Evolutionary conservation across 2,113 vertebrate genomes (phyloP).

Genomic region (Motacilla tschutschensis): DNA sequence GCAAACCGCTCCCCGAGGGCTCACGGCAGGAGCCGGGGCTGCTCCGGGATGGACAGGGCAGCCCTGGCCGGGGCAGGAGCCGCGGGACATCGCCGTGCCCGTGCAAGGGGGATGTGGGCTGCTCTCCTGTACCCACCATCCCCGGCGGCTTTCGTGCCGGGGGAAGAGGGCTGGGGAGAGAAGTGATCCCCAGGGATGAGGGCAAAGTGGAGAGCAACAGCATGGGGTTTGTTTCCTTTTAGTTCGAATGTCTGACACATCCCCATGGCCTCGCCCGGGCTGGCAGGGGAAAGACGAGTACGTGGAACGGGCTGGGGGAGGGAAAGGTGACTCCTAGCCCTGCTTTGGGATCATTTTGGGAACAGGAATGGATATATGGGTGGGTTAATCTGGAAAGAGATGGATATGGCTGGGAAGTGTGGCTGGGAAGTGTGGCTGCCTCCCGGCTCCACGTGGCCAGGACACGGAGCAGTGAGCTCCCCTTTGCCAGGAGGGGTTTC

Average conservation of each 20-base stretch:
- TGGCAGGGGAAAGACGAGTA: not conserved
- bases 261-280: not conserved
- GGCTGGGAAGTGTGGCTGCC: accelerated
- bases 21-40: not conserved
- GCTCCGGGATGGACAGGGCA: not conserved
- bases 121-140: not conserved
- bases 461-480: not conserved
- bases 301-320: not conserved
- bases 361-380: not conserved
- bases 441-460: accelerated
- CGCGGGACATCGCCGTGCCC: not conserved
- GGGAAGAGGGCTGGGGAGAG: not conserved
- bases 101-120: not conserved
- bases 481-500: no score
- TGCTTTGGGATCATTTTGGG: not conserved
- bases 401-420: accelerated
- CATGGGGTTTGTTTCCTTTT: not conserved
- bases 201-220: not conserved
- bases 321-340: not conserved
- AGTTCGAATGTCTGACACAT: not conserved
- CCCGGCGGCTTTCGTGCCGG: not conserved
- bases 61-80: not conserved
- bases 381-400: not conserved
- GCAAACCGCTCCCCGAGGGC: not conserved
- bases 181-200: slow-evolving; percentile 15